Conservation (phyloP, 2,113 vertebrate species). For the Paraplagusia blochii region DNA sequence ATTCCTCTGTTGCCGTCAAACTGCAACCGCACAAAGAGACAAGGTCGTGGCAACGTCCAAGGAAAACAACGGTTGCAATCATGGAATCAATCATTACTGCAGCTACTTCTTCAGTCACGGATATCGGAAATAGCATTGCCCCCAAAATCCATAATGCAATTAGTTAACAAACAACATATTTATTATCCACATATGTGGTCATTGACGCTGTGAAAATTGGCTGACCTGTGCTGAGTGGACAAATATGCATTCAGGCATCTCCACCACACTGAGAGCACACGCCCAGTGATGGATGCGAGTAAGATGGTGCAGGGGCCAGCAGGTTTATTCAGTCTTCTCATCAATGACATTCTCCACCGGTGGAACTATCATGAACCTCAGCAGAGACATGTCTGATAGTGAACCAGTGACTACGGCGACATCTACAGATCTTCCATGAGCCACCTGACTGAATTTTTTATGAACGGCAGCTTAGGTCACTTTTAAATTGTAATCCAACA, state of each 20-base stretch:
- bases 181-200: conserved; percentile 21
- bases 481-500: too few species aligned
- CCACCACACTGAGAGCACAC: conserved; percentile 24
- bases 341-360: conserved; percentile 16
- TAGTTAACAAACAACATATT: conserved; percentile 30
- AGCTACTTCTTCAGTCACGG: conserved; percentile 3
- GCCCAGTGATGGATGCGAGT: conserved; percentile 51
- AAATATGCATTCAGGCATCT: conserved; percentile 25
- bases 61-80: conserved; percentile 4
- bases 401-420: conserved; percentile 25
- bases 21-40: conserved; percentile 24
- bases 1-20: conserved; percentile 14
- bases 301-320: conserved; percentile 23
- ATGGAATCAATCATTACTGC: conserved; percentile 12
- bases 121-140: conserved; percentile 9
- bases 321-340: conserved; percentile 47
- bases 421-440: too few species aligned
- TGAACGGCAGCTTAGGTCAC: too few species aligned
- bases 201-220: conserved; percentile 6
- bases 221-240: conserved; percentile 27
- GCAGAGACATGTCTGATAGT: conserved; percentile 30
- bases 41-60: conserved; percentile 15
- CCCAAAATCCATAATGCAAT: conserved; percentile 16
- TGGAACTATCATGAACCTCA: conserved; percentile 35
- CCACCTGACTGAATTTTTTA: too few species aligned